phyloP scores from a whole-genome alignment of 2,113 vertebrate species.

The Ictalurus punctatus region DNA sequence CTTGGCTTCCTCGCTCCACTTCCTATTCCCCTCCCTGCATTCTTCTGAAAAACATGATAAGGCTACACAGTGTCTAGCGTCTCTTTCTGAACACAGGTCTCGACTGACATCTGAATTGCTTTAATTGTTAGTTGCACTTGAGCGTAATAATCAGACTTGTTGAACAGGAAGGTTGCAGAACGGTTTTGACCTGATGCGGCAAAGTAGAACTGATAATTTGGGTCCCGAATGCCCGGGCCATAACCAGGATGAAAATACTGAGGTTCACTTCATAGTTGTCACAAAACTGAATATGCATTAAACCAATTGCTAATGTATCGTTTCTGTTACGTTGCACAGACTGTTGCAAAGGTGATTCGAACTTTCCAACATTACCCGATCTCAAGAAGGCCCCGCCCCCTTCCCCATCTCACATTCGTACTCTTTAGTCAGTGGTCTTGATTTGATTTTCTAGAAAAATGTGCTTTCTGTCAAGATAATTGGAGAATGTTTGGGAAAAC shows the following conservation, averaged over 20 bases:
- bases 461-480: neutral
- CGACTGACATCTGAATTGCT: conserved; percentile 9
- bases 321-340: neutral
- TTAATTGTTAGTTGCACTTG: conserved; percentile 11
- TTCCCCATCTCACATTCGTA: neutral
- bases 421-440: neutral
- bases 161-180: neutral
- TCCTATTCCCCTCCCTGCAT: conserved; percentile 19
- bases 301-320: neutral
- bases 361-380: neutral
- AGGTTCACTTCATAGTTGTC: neutral
- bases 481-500: neutral
- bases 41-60: conserved; percentile 13
- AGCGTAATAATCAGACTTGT: neutral
- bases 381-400: neutral
- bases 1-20: neutral
- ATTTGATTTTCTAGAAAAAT: neutral
- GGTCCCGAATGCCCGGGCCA: neutral
- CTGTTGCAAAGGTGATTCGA: neutral
- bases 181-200: neutral
- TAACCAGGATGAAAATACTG: neutral
- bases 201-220: neutral
- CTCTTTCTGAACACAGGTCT: neutral
- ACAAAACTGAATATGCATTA: neutral
- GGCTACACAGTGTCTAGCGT: neutral